phyloP scores from a whole-genome alignment of 1,140 invertebrate genomes.

The Drosophila carrolli region DNA sequence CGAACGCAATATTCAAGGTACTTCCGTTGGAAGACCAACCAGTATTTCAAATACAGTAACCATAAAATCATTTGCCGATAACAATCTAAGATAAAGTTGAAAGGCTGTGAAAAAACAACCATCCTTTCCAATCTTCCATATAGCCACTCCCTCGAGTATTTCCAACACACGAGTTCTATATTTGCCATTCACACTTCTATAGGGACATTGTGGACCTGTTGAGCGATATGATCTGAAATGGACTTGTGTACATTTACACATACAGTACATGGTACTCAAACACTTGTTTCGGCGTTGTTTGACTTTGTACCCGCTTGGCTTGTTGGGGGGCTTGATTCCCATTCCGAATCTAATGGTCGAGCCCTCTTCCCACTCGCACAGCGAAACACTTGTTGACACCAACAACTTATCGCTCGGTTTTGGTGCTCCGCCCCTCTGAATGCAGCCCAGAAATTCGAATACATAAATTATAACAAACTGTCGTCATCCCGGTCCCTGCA shows the following conservation, averaged over 20 bases:
- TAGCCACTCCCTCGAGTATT: slow-evolving; percentile 2
- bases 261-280: slow-evolving; percentile 1
- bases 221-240: slow-evolving; percentile 16
- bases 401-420: slow-evolving; percentile 26
- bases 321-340: slow-evolving; percentile 37
- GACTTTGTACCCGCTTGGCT: slow-evolving; percentile 60
- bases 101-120: slow-evolving; percentile 12
- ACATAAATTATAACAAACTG: slow-evolving; percentile 36
- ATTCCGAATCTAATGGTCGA: slow-evolving; percentile 44
- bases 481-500: slow-evolving; percentile 21
- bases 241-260: neutral
- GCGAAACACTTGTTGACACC: slow-evolving; percentile 5
- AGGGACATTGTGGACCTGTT: slow-evolving; percentile 4
- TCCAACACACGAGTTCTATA: slow-evolving; percentile 15
- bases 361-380: slow-evolving; percentile 55
- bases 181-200: slow-evolving; percentile 18
- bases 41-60: slow-evolving; percentile 11
- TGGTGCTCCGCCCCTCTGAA: neutral
- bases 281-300: slow-evolving; percentile 41
- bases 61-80: slow-evolving; percentile 21
- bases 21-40: neutral
- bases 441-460: slow-evolving; percentile 16
- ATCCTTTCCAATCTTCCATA: neutral
- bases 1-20: neutral
- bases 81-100: slow-evolving; percentile 15